These are phyloP conservation scores for Desmophyllum pertusum DNA, from an alignment of 92 coral and sea anemone species.

Conservation along the genomic window DNA sequence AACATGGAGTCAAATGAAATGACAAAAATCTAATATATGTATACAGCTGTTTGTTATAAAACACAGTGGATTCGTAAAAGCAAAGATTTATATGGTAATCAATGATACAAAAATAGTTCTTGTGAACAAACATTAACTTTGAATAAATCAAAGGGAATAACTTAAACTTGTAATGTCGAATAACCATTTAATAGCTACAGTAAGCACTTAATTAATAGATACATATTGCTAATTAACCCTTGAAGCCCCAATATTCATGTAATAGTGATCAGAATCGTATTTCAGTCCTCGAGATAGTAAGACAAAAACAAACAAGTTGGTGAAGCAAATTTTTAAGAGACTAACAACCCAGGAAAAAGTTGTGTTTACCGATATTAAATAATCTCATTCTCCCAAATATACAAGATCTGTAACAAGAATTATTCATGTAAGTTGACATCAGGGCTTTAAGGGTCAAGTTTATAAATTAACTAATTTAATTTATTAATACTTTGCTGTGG, in stretches of 20 bases:
- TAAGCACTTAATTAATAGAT: neutral
- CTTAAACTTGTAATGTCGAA: neutral
- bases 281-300: neutral
- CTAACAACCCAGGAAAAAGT: neutral
- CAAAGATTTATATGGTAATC: neutral
- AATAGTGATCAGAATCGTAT: neutral
- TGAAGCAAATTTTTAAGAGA: neutral
- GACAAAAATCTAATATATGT: neutral
- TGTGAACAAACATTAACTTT: neutral
- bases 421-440: neutral
- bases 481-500: neutral
- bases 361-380: neutral
- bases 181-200: neutral
- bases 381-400: too few relatives aligned
- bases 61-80: neutral
- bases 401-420: neutral
- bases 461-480: neutral
- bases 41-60: neutral
- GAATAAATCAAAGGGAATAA: neutral
- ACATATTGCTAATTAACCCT: neutral
- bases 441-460: neutral
- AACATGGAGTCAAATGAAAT: neutral
- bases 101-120: constrained; percentile 18
- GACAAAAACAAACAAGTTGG: neutral
- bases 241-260: neutral